Conservation (phyloP, 2,797 vertebrate genomes). For the Huso huso region DNA sequence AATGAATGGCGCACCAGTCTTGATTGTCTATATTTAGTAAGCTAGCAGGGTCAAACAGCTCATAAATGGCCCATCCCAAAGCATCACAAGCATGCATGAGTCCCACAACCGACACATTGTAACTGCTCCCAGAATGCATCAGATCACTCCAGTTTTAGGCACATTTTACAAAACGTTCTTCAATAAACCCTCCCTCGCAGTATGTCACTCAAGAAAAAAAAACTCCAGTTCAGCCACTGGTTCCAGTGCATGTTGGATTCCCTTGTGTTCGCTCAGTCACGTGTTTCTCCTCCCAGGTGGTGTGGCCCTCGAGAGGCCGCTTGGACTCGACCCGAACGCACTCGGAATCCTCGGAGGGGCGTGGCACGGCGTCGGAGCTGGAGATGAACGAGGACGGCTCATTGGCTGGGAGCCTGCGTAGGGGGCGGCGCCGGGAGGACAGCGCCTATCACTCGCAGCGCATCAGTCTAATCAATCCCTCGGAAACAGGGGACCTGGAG, state of each 20-base stretch:
- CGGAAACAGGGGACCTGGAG: slow-evolving; percentile 54
- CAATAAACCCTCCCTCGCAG: too few species aligned
- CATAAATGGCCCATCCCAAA: too few species aligned
- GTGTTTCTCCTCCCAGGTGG: slow-evolving; percentile 30
- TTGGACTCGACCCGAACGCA: slow-evolving; percentile 64
- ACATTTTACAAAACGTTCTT: too few species aligned
- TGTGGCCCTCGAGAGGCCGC: slow-evolving; percentile 57
- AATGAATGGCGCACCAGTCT: too few species aligned
- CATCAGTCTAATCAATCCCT: slow-evolving; percentile 70
- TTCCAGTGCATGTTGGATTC: neutral
- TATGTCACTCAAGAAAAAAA: too few species aligned
- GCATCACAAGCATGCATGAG: too few species aligned
- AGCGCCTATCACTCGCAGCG: slow-evolving; percentile 66
- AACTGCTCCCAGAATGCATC: neutral
- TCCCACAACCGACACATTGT: too few species aligned
- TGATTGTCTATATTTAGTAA: too few species aligned
- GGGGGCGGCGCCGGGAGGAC: slow-evolving; percentile 59
- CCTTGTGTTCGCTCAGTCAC: too few species aligned
- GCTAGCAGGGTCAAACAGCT: too few species aligned
- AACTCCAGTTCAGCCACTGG: neutral
- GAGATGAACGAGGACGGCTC: slow-evolving; percentile 59
- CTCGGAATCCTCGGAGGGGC: slow-evolving; percentile 78
- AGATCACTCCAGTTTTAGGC: neutral
- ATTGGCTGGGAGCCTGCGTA: slow-evolving; percentile 53
- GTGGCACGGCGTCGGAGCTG: slow-evolving; percentile 57